phyloP scores from a whole-genome alignment of 2,888 invertebrate genomes.

The Apotomis turbidana region DNA sequence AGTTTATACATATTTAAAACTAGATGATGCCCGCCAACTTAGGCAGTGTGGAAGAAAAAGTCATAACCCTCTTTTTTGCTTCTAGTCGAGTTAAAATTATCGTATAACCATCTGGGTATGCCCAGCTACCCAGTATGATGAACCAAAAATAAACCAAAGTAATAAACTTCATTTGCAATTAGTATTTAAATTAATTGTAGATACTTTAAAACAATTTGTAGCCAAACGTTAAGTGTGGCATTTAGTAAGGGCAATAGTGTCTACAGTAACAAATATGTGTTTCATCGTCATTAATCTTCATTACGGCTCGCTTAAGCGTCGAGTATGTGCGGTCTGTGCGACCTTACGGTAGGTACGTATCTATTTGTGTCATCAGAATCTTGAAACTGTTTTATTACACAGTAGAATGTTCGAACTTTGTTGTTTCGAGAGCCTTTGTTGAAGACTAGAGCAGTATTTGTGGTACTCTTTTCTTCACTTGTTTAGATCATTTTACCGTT shows the following conservation, averaged over 20 bases:
- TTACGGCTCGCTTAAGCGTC: slow-evolving; percentile 71
- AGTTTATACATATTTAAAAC: too few species aligned
- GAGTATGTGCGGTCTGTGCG: slow-evolving; percentile 64
- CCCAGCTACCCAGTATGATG: too few species aligned
- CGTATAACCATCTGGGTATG: too few species aligned
- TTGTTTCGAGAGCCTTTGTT: slow-evolving; percentile 29
- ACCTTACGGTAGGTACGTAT: slow-evolving; percentile 38
- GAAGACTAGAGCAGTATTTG: background rate
- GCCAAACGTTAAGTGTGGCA: slow-evolving; percentile 35
- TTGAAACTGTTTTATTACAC: slow-evolving; percentile 40
- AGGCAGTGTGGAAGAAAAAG: too few species aligned
- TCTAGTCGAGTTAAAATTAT: too few species aligned
- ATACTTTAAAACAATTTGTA: slow-evolving; percentile 22
- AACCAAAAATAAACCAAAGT: too few species aligned
- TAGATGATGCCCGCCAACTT: too few species aligned
- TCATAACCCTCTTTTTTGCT: too few species aligned
- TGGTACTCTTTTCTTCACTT: background rate
- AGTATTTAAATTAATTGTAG: background rate
- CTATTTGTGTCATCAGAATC: slow-evolving; percentile 40
- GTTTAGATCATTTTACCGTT: background rate
- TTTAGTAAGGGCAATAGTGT: slow-evolving; percentile 40
- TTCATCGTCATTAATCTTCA: slow-evolving; percentile 76
- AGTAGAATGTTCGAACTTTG: slow-evolving; percentile 33
- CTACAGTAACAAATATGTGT: slow-evolving; percentile 53
- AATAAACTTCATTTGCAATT: background rate